These are phyloP conservation scores for Xanthia icteritia DNA, from an alignment of 2,888 invertebrate genomes.

Conservation along the genomic window DNA sequence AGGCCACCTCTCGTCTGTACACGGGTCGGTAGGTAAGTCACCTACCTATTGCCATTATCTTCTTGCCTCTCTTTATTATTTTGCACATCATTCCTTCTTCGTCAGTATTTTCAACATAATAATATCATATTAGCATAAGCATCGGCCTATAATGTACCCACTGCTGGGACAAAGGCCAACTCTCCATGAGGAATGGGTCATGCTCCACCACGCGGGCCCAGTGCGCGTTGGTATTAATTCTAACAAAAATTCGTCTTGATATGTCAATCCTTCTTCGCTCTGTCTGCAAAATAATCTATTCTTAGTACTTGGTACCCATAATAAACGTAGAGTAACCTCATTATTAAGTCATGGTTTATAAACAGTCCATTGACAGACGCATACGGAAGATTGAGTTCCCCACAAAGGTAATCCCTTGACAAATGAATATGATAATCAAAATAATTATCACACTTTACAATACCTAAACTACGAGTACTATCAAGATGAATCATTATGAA, in stretches of 20 bases:
- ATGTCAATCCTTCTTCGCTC: background rate
- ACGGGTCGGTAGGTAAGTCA: background rate
- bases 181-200: too few relatives aligned
- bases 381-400: slow-evolving; percentile 22
- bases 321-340: background rate
- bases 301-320: background rate
- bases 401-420: slow-evolving; percentile 28
- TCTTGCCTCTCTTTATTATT: background rate
- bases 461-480: slow-evolving; percentile 3
- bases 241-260: background rate
- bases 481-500: slow-evolving; percentile 25
- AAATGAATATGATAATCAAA: slow-evolving; percentile 36
- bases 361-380: slow-evolving; percentile 13
- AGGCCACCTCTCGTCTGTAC: background rate
- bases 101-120: background rate
- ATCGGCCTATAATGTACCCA: too few relatives aligned
- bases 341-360: slow-evolving; percentile 26
- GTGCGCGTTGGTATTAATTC: too few relatives aligned
- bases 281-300: background rate
- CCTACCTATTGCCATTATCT: too few relatives aligned
- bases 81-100: background rate
- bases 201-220: too few relatives aligned
- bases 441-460: slow-evolving; percentile 15
- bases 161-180: too few relatives aligned
- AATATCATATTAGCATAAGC: background rate